Base-by-base conservation (phyloP, 2,113 vertebrate genomes). In the Sceloporus undulatus region DNA sequence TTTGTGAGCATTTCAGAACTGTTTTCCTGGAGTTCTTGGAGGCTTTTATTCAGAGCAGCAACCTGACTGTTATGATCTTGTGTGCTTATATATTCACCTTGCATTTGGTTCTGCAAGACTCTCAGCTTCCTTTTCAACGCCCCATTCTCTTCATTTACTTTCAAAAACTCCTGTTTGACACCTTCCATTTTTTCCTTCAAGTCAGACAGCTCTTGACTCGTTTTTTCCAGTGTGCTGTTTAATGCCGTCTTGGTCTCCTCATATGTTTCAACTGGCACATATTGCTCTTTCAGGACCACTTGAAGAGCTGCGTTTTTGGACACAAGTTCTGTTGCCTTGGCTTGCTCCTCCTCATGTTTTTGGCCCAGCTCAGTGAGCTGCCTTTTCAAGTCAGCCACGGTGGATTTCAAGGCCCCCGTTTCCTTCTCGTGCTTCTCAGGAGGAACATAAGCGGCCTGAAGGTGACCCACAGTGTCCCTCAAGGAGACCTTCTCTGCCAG, bases 71-170 rank as follows among this genome's bases (percentile, higher is more conserved):
- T 95, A 0, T 98, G 98, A 3, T 98, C 98, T 7, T 91, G 94
- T 0, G 96, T 40, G 14, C 95, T 96, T 2, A 99, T 74, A 1
- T 93, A 98, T 54, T 98, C 97, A 0, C 89, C 95, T 54, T 96
- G 95, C 14, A 98, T 87, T 14, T 97, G 96, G 52, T 76, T 92
- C 92, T 97, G 87, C 23, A 97, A 86, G 40, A 94, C 95, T 6
- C 96, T 94, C 92, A 98, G 93, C 91, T 97, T 92, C 18, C 90
- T 95, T 75, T 96, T 97, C 89, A 99, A 94, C 90, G 91, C 92
- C 10, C 94, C 95, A 0, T 97, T 98, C 95, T 97, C 97, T 38
- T 98, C 97, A 71, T 93, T 98, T n/a, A 97, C 93, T 87, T 95
- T 97, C 90, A 92, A 76, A 83, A 97, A 86, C 85, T 98, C 97